A percentile compares a stretch with the other conserved stretches of the same genome.
Evolutionary conservation across 2,797 vertebrate species (phyloP).

Genomic region (Hippocampus kuda): DNA sequence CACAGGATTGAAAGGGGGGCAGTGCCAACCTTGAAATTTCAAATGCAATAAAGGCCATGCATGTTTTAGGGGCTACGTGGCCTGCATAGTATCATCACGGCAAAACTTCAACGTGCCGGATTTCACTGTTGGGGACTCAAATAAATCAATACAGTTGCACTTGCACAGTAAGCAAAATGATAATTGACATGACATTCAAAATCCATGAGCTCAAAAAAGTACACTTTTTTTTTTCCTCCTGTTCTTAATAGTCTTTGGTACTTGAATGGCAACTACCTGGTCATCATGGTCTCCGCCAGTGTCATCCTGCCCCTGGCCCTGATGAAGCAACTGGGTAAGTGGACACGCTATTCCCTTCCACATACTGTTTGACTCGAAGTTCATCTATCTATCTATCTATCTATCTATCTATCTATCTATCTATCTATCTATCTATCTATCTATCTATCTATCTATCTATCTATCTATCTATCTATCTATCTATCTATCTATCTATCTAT

Average conservation of each 20-base stretch:
- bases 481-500: too few species aligned
- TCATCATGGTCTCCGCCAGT: slow-evolving; percentile 79
- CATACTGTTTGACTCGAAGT: background rate
- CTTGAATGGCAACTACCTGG: slow-evolving; percentile 93
- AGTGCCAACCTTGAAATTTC: slow-evolving; percentile 16
- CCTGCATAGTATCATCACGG: background rate
- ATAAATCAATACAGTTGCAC: background rate
- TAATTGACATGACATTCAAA: slow-evolving; percentile 16
- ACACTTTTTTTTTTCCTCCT: slow-evolving; percentile 33
- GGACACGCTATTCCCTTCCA: background rate
- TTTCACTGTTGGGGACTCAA: too few species aligned
- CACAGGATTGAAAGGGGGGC: background rate
- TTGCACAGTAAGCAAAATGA: background rate
- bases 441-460: too few species aligned
- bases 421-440: too few species aligned
- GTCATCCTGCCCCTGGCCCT: slow-evolving; percentile 87
- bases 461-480: too few species aligned
- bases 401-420: too few species aligned
- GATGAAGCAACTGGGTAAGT: slow-evolving; percentile 98
- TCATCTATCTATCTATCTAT: background rate
- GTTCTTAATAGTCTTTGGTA: slow-evolving; percentile 79
- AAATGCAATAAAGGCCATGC: background rate
- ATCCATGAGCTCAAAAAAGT: slow-evolving; percentile 29
- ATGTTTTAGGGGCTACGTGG: too few species aligned
- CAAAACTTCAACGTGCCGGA: too few species aligned